Evolutionary conservation across 2,113 vertebrate genomes (phyloP).

Genomic region (human): DNA sequence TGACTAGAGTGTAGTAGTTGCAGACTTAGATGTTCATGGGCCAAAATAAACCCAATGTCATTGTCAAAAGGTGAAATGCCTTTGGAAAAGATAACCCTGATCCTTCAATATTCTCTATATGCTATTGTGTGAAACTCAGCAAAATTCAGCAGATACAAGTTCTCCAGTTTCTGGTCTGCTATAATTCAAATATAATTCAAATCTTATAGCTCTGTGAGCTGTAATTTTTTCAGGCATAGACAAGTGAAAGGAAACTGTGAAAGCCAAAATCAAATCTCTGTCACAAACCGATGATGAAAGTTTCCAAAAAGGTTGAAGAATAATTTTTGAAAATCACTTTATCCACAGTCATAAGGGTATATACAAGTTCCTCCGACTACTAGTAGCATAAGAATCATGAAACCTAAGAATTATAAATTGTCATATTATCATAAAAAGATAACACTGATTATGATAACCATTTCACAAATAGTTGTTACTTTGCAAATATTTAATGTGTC

Average conservation of each 20-base stretch:
- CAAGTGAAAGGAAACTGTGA: conserved; percentile 10
- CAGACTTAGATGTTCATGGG: not conserved
- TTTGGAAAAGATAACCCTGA: not conserved
- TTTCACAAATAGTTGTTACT: not conserved
- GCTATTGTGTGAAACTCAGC: not conserved
- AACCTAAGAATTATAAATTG: not conserved
- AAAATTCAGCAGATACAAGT: not conserved
- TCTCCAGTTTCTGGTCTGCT: not conserved
- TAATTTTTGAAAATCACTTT: not conserved
- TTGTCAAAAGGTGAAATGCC: not conserved
- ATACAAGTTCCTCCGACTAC: not conserved
- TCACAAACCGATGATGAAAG: conserved; percentile 13
- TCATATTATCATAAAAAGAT: not conserved
- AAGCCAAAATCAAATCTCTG: conserved; percentile 14
- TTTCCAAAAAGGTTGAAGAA: conserved; percentile 14
- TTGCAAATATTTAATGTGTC: not conserved
- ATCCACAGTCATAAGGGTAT: not conserved
- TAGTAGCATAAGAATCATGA: not conserved
- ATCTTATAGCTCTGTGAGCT: not conserved
- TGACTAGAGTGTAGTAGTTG: not conserved
- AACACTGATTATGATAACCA: not conserved
- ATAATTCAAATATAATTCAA: not conserved
- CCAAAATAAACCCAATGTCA: not conserved
- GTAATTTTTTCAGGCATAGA: not conserved
- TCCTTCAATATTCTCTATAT: not conserved